Evolutionary conservation across 1,140 invertebrate genomes (phyloP).

Genomic region (Aphidius ervi): DNA sequence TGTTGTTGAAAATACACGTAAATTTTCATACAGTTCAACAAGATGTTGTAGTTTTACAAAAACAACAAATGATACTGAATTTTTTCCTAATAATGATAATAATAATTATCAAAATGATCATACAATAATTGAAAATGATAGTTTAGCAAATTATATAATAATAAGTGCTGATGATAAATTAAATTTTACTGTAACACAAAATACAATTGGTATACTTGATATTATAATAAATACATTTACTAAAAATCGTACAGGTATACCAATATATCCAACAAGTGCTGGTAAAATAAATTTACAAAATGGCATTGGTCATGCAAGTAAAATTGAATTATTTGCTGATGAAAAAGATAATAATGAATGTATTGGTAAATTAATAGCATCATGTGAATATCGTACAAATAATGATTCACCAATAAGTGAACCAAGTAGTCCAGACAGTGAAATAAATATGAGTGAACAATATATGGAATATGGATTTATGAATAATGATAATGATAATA

Average conservation of each 20-base stretch:
- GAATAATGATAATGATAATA: conserved; percentile 19
- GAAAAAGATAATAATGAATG: conserved; percentile 32
- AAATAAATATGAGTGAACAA: conserved; percentile 23
- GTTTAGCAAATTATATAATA: conserved; percentile 64
- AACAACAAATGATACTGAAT: conserved; percentile 12
- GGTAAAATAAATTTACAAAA: conserved; percentile 41
- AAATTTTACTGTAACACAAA: conserved; percentile 67
- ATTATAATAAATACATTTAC: conserved; percentile 58
- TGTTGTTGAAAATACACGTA: conserved; percentile 32
- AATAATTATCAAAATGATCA: conserved; percentile 48
- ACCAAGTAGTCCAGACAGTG: conserved; percentile 40
- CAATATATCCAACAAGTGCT: conserved; percentile 36
- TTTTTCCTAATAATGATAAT: conserved; percentile 19
- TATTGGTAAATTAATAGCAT: conserved; percentile 31
- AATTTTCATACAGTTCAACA: conserved; percentile 7
- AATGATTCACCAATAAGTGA: conserved; percentile 34
- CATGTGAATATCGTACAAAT: conserved; percentile 34
- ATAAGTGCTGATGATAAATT: conserved; percentile 65
- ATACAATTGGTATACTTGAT: conserved; percentile 50
- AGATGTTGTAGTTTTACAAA: not conserved
- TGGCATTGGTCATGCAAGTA: conserved; percentile 42
- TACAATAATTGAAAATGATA: conserved; percentile 47
- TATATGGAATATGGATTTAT: conserved; percentile 27
- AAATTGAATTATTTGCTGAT: conserved; percentile 38
- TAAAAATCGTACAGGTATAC: conserved; percentile 41